phyloP scores from a whole-genome alignment of 2,888 invertebrate species.

The Antheraea yamamai region DNA sequence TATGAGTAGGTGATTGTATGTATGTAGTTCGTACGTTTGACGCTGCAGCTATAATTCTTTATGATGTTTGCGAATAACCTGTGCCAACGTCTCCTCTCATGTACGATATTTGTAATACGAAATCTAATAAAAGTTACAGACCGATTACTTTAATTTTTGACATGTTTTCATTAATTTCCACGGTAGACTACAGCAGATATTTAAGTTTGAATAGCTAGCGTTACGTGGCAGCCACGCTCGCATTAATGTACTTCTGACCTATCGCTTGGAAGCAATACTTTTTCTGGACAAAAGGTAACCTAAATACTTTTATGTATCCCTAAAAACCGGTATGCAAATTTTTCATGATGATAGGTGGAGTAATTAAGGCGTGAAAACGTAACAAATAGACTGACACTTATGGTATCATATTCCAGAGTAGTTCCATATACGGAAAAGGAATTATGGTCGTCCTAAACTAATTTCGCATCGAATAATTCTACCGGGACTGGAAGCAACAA shows the following conservation, averaged over 20 bases:
- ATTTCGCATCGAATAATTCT: not conserved
- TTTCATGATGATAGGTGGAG: too few relatives aligned
- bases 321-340: too few relatives aligned
- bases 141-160: not conserved
- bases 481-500: not conserved
- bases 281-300: too few relatives aligned
- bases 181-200: not conserved
- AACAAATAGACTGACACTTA: too few relatives aligned
- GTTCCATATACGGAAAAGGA: not conserved
- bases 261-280: too few relatives aligned
- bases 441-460: not conserved
- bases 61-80: not conserved
- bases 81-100: not conserved
- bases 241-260: too few relatives aligned
- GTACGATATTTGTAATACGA: not conserved
- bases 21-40: conserved; percentile 16
- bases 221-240: too few relatives aligned
- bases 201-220: too few relatives aligned
- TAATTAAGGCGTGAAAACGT: too few relatives aligned
- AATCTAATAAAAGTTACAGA: not conserved
- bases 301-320: too few relatives aligned
- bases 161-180: not conserved
- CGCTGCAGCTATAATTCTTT: not conserved
- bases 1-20: conserved; percentile 16
- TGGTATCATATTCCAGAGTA: not conserved